A percentile compares a stretch with the other conserved stretches of the same genome.
Conservation (phyloP, 2,797 vertebrate genomes). For the Pantherophis vulpinus region DNA sequence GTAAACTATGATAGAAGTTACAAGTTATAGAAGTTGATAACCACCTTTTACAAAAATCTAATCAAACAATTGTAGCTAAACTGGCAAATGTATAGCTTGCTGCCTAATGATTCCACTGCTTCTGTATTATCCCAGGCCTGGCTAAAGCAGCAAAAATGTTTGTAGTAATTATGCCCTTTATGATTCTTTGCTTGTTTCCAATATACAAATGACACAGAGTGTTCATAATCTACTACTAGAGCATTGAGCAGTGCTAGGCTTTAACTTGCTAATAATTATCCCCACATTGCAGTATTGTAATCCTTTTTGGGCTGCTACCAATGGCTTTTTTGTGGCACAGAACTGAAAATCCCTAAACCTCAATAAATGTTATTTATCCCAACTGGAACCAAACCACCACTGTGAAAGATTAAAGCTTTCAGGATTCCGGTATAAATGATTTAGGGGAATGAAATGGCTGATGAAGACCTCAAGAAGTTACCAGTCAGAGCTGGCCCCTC, state of each 20-base stretch:
- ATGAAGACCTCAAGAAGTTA: slow-evolving; percentile 80
- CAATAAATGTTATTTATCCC: slow-evolving; percentile 47
- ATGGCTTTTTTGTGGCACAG: slow-evolving; percentile 62
- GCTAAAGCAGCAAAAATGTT: slow-evolving; percentile 70
- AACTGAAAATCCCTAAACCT: slow-evolving; percentile 58
- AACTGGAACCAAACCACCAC: slow-evolving; percentile 71
- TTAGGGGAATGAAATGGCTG: slow-evolving; percentile 76
- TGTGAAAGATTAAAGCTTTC: slow-evolving; percentile 75
- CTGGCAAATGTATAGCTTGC: slow-evolving; percentile 47
- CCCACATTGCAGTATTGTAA: slow-evolving; percentile 67
- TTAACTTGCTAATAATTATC: slow-evolving; percentile 75
- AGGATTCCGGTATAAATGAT: slow-evolving; percentile 80
- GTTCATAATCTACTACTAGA: slow-evolving; percentile 79
- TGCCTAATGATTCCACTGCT: slow-evolving; percentile 68
- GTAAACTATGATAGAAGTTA: neutral
- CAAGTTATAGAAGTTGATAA: neutral
- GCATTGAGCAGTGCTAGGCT: slow-evolving; percentile 72
- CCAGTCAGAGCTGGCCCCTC: slow-evolving; percentile 75
- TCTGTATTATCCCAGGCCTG: slow-evolving; percentile 65
- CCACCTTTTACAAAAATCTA: slow-evolving; percentile 33
- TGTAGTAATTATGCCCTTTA: slow-evolving; percentile 69
- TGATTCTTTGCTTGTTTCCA: slow-evolving; percentile 70
- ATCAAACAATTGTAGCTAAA: slow-evolving; percentile 47
- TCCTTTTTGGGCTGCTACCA: slow-evolving; percentile 64
- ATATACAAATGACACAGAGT: slow-evolving; percentile 68